Evolutionary conservation across 2,888 invertebrate species (phyloP).

Genomic region (Boloria selene): DNA sequence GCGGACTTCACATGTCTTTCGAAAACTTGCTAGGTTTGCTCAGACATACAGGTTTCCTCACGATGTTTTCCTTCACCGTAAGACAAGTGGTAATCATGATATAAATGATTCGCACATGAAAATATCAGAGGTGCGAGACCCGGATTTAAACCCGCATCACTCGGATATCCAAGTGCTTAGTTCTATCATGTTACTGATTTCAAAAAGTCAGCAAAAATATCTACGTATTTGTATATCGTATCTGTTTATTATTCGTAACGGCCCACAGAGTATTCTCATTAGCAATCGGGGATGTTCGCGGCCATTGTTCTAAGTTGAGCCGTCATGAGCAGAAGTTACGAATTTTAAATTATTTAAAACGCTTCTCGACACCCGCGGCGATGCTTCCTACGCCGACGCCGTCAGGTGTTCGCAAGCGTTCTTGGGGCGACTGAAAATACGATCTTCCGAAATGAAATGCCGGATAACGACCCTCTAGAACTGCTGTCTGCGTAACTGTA

Average conservation of each 20-base stretch:
- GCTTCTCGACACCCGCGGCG: constrained; percentile 8
- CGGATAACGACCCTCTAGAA: constrained; percentile 13
- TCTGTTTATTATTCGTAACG: constrained; percentile 28
- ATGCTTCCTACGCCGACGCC: constrained; percentile 8
- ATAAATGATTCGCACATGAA: too few relatives aligned
- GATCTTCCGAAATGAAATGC: constrained; percentile 26
- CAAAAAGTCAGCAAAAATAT: constrained; percentile 3
- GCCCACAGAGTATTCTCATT: constrained; percentile 70
- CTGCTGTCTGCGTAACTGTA: constrained; percentile 13
- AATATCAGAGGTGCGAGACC: too few relatives aligned
- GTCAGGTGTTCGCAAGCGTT: constrained; percentile 33
- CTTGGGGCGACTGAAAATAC: constrained; percentile 25
- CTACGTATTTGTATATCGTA: constrained; percentile 5
- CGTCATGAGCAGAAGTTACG: constrained; percentile 67
- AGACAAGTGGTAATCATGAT: too few relatives aligned
- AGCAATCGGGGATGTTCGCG: constrained; percentile 72
- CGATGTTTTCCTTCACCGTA: too few relatives aligned
- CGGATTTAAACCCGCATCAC: too few relatives aligned
- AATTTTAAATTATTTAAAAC: constrained; percentile 50
- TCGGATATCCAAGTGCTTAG: too few relatives aligned
- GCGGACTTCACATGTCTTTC: too few relatives aligned
- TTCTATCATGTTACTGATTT: too few relatives aligned
- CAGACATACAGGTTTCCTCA: too few relatives aligned
- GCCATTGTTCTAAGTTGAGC: constrained; percentile 71
- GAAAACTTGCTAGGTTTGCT: too few relatives aligned